A percentile compares a stretch with the other conserved stretches of the same genome.
These are phyloP conservation scores for Poecilus cupreus DNA, from an alignment of 2,888 invertebrate species.

Conservation along the genomic window DNA sequence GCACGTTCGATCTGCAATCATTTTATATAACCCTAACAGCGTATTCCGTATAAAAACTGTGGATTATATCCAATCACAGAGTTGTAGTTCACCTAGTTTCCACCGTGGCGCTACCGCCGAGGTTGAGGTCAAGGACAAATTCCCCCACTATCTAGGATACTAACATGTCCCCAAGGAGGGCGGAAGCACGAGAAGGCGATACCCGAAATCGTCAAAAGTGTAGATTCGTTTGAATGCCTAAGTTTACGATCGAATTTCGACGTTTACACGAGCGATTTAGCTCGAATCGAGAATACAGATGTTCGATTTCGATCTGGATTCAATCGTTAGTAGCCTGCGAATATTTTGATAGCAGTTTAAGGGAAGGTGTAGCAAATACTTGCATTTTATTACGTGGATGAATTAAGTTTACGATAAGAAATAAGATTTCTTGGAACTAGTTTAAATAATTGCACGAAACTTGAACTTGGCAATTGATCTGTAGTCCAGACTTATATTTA, in stretches of 20 bases:
- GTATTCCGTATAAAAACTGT: constrained; percentile 35
- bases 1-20: constrained; percentile 40
- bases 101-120: not conserved
- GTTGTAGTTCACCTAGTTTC: constrained; percentile 49
- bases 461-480: too few species aligned
- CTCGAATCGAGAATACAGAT: constrained; percentile 34
- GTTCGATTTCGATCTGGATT: not conserved
- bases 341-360: not conserved
- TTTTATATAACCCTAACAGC: constrained; percentile 21
- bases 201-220: constrained; percentile 26
- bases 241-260: constrained; percentile 16
- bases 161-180: constrained; percentile 12
- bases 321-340: not conserved
- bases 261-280: constrained; percentile 29
- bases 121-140: constrained; percentile 47
- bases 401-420: constrained; percentile 5
- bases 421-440: not conserved
- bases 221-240: constrained; percentile 18
- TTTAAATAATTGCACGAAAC: not conserved
- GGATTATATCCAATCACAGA: constrained; percentile 44
- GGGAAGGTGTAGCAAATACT: too few species aligned
- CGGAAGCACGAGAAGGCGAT: not conserved
- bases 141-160: not conserved
- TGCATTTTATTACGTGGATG: not conserved
- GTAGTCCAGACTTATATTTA: not conserved